Conservation (phyloP, 2,888 invertebrate genomes). For the Cephalotes varians region DNA sequence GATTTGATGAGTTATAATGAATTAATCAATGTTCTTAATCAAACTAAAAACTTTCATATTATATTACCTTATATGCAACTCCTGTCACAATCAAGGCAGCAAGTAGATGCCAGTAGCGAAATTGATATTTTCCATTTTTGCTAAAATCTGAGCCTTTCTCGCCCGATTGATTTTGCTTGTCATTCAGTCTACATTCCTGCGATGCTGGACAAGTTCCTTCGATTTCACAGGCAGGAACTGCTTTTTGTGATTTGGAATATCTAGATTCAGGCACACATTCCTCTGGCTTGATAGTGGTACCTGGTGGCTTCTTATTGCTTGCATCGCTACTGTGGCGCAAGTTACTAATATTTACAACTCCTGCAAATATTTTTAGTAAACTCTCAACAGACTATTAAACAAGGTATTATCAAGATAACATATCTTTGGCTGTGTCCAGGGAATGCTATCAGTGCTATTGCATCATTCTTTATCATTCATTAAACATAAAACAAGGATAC, state of each 20-base stretch:
- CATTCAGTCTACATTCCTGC: constrained; percentile 73
- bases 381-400: constrained; percentile 25
- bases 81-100: constrained; percentile 81
- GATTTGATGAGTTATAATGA: no score
- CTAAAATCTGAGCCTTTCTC: constrained; percentile 32
- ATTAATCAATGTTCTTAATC: neutral
- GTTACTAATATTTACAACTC: constrained; percentile 71
- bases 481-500: no score
- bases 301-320: constrained; percentile 73
- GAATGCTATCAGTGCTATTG: no score
- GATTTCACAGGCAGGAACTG: constrained; percentile 73
- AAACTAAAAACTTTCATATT: constrained; percentile 6
- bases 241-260: constrained; percentile 65
- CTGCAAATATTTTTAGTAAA: constrained; percentile 58
- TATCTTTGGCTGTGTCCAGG: no score
- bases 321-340: constrained; percentile 74
- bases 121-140: constrained; percentile 56
- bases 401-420: neutral
- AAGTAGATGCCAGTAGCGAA: constrained; percentile 81
- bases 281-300: constrained; percentile 80
- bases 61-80: constrained; percentile 77
- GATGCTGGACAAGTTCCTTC: constrained; percentile 76
- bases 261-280: constrained; percentile 77
- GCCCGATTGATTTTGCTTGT: constrained; percentile 22
- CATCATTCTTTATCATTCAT: no score